Evolutionary conservation across 2,888 invertebrate species (phyloP), one percentile per base, ranked within the genome.

Genomic region (Campoletis raptor): DNA sequence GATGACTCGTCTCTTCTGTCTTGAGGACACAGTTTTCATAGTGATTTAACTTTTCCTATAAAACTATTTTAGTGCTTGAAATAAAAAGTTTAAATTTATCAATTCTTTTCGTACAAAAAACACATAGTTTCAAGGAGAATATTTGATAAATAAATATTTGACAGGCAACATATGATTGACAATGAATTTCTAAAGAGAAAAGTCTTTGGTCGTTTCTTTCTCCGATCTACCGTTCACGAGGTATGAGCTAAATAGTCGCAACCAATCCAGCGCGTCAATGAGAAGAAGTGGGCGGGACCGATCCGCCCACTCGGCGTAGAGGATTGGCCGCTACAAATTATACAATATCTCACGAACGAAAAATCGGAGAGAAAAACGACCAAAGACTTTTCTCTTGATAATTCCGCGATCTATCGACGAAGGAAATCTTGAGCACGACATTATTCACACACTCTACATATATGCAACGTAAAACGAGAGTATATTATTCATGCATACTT

Each of bases 391-490:
- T 30, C 4, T 30, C 12, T 30, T 57, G 0, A 5, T 4, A 57
- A 30, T 57, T 24, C 24, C 4, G 12, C 57, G 57, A 12, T 57
- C 24, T 5, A 24, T 54, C 54, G 54, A 54, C 4, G 4, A 24
- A 24, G 2, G n/a, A 57, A 21, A 57, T 57, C 54, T 54, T 2
- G 10, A 21, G 24, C 57, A 57, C 57, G 57, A 57, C 15, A 48
- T 48, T 18, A 48, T 18, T 5, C 48, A 48, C 48, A 48, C 48
- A 5, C 5, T 21, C 4, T 24, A 21, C n/a, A 42, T 24, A 69
- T 54, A 48, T 61, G 37, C 70, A 80, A 72, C 48, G 64, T 24
- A 48, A 64, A 80, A 72, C 72, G 45, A n/a, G 52, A 67, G 12
- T 3, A 79, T 45, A 45, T 24, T 45, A 45, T 24, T 81, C 54